Percentiles rank a stretch among this genome's conserved stretches.
Evolutionary conservation across 2,888 invertebrate species (phyloP).

Genomic region (Automeris io): DNA sequence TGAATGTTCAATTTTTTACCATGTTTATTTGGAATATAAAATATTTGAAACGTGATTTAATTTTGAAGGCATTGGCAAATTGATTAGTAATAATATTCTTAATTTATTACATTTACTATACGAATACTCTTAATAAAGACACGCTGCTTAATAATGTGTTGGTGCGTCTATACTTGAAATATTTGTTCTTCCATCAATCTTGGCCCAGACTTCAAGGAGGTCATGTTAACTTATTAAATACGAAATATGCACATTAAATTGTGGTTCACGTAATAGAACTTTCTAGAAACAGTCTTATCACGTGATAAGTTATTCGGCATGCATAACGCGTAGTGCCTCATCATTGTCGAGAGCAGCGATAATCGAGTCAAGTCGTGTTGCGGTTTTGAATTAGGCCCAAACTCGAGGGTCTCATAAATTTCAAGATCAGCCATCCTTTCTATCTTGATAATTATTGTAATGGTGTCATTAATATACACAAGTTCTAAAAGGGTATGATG

Average conservation of each 20-base stretch:
- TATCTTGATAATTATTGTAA: neutral
- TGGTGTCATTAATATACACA: neutral
- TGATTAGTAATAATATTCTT: too few species aligned
- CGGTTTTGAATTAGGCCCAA: constrained; percentile 10
- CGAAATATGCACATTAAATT: neutral
- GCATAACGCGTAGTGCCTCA: constrained; percentile 6
- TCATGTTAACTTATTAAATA: neutral
- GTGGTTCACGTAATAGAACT: constrained; percentile 1
- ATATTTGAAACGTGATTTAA: too few species aligned
- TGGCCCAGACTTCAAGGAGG: neutral
- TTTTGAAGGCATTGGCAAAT: too few species aligned
- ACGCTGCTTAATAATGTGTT: too few species aligned
- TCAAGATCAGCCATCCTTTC: neutral
- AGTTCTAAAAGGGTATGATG: neutral
- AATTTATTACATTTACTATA: too few species aligned
- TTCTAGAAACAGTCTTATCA: constrained; percentile 5
- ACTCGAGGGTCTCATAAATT: constrained; percentile 1
- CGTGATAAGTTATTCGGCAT: constrained; percentile 10
- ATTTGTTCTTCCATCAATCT: too few species aligned
- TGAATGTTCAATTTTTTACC: neutral
- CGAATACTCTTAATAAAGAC: too few species aligned
- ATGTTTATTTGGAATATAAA: neutral
- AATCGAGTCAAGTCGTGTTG: constrained; percentile 10
- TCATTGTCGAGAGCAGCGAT: constrained; percentile 9
- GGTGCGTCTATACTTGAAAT: too few species aligned